Evolutionary conservation across 2,113 vertebrate genomes (phyloP), one percentile per base, ranked within the genome.

Genomic region (Neodontobutis hainanensis): DNA sequence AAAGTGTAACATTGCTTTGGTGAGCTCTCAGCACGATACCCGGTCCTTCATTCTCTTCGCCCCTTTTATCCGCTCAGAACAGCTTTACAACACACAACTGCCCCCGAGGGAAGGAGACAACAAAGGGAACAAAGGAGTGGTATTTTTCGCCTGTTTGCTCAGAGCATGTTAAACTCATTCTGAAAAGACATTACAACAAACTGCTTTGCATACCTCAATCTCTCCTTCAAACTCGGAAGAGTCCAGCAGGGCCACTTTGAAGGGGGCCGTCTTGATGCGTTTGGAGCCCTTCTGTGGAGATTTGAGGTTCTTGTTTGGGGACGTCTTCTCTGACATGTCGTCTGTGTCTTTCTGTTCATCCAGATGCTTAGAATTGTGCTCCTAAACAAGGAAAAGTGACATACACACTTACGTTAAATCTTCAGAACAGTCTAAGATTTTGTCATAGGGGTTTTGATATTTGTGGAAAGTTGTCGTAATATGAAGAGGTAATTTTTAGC

Each of bases 211-310:
- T 92, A 99, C 97, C 95, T 99, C 97, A 66, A 95, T 93, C 82
- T 95, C 95, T 1, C 92, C 95, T 77, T 98, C 95, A 0, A 94
- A 97, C 72, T 95, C 94, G 0, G 96, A 93, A 48, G 92, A 91
- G 77, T 99, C 97, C 6, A 99, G 91, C 77, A 99, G 92, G 5
- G 94, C 94, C 83, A 99, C 94, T 84, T 93, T 96, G 92, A 97
- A 99, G 62, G 94, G 87, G 45, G 88, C 69, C 1, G 92, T 96
- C 92, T 98, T 98, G 48, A 93, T 90, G 36, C 96, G 95, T 73
- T 97, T 98, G 82, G 92, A 93, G 58, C 91, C 89, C 91, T 96
- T 98, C 89, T 97, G 95, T 1, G 97, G 96, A 0, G 97, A 99
- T 76, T 95, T 96, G 82, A 95, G 94, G 77, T 92, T 95, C 88